A percentile compares a stretch with the other conserved stretches of the same genome.
Evolutionary conservation across 2,113 vertebrate species (phyloP).

Genomic region (Elephas maximus): DNA sequence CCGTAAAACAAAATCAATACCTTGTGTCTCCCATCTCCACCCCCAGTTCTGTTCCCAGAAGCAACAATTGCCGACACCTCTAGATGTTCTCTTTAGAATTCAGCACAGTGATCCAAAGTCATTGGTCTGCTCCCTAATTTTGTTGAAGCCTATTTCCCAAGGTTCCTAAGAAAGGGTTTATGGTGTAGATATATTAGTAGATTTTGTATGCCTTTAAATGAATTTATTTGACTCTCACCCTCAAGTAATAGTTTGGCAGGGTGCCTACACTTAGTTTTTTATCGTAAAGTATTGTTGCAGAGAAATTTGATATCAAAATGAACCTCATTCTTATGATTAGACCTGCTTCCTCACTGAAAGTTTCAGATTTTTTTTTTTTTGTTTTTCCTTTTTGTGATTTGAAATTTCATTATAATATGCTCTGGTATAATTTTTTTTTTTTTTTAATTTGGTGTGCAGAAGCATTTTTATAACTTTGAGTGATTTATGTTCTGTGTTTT

Average conservation of each 20-base stretch:
- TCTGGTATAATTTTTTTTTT: not conserved
- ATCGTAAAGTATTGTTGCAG: not conserved
- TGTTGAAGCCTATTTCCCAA: not conserved
- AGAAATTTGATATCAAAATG: not conserved
- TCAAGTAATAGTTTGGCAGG: not conserved
- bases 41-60: not conserved
- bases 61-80: accelerated
- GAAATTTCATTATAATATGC: not conserved
- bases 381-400: not conserved
- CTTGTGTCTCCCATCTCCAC: not conserved
- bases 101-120: not conserved
- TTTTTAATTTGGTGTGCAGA: not conserved
- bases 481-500: not conserved
- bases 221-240: not conserved
- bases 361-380: not conserved
- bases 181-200: not conserved
- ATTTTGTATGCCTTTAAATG: not conserved
- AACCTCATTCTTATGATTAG: not conserved
- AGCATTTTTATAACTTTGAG: not conserved
- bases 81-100: not conserved
- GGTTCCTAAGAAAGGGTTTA: not conserved
- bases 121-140: not conserved
- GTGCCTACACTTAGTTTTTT: not conserved
- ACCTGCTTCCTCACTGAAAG: not conserved
- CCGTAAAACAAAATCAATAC: not conserved